phyloP scores from a whole-genome alignment of 2,888 invertebrate species.

The Liopterus haemorrhoidalis region DNA sequence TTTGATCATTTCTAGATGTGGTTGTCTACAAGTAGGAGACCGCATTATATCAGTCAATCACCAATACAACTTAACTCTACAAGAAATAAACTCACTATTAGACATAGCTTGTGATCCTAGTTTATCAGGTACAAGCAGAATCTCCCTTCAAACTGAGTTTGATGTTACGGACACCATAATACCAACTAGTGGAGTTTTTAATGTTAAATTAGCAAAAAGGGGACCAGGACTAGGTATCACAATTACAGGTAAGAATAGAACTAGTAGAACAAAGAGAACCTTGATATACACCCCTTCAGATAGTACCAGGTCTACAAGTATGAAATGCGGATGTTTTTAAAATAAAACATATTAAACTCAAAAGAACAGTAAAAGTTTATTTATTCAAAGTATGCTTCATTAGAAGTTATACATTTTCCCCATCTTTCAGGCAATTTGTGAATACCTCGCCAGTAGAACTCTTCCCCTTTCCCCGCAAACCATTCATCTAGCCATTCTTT shows the following conservation, averaged over 20 bases:
- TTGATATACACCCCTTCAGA: no score
- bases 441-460: no score
- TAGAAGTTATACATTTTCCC: no score
- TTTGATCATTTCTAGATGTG: constrained; percentile 54
- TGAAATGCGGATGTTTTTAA: no score
- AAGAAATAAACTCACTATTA: constrained; percentile 51
- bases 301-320: no score
- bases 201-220: constrained; percentile 77
- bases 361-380: no score
- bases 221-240: constrained; percentile 82
- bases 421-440: no score
- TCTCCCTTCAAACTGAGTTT: constrained; percentile 79
- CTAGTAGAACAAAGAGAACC: no score
- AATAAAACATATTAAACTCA: no score
- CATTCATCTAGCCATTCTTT: no score
- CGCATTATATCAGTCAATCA: constrained; percentile 80
- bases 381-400: no score
- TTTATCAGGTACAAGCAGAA: constrained; percentile 54
- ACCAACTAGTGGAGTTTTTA: constrained; percentile 84
- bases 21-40: constrained; percentile 73
- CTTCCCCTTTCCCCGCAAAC: no score
- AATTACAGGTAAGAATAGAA: constrained; percentile 71
- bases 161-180: constrained; percentile 88
- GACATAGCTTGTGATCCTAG: constrained; percentile 48
- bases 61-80: constrained; percentile 59